phyloP scores from a whole-genome alignment of 2,797 vertebrate species.

The Carcharodon carcharias region DNA sequence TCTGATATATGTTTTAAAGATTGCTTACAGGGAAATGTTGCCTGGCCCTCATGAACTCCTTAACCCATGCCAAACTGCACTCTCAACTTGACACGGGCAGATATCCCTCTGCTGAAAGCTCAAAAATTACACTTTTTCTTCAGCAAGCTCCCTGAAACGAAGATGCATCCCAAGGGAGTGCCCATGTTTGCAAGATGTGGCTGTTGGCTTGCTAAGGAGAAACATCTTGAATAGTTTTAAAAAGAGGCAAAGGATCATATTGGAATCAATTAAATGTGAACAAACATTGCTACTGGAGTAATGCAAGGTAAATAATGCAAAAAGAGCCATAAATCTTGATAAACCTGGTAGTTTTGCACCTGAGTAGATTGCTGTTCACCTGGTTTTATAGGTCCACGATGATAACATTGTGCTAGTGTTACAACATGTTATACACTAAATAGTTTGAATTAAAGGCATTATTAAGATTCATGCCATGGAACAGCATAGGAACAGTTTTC shows the following conservation, averaged over 20 bases:
- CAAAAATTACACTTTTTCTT: background rate
- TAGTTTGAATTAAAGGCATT: background rate
- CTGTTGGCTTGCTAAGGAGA: background rate
- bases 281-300: background rate
- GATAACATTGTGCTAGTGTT: background rate
- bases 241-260: background rate
- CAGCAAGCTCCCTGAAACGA: background rate
- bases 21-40: background rate
- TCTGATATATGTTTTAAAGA: background rate
- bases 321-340: background rate
- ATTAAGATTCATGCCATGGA: background rate
- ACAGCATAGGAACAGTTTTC: background rate
- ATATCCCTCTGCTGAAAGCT: background rate
- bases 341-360: background rate
- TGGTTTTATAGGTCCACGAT: background rate
- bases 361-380: background rate
- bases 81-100: background rate
- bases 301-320: background rate
- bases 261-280: conserved; percentile 12
- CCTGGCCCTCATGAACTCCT: too few species aligned
- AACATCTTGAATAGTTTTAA: background rate
- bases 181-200: too few species aligned
- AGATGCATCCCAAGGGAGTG: background rate
- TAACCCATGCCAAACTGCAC: background rate
- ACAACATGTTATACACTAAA: background rate